phyloP scores from a whole-genome alignment of 1,140 invertebrate species.

The Diorhabda carinulata region DNA sequence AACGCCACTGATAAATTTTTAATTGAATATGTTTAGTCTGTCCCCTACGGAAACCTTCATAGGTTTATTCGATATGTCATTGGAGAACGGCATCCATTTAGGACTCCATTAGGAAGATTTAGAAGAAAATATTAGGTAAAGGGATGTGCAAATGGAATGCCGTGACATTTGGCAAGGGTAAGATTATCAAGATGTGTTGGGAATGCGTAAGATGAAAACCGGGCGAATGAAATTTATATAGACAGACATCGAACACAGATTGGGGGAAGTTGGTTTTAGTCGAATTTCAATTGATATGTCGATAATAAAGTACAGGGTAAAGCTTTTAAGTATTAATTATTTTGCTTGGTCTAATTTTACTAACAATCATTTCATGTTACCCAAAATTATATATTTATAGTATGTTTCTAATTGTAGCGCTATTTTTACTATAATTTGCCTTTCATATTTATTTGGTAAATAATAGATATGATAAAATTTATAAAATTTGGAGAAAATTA shows the following conservation, averaged over 20 bases:
- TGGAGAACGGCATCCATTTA: background rate
- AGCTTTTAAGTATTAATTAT: no score
- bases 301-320: no score
- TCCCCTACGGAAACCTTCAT: background rate
- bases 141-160: background rate
- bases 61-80: background rate
- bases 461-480: no score
- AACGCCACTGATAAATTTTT: background rate
- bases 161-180: background rate
- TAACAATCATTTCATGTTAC: no score
- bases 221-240: slow-evolving; percentile 3
- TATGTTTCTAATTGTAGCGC: no score
- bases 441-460: no score
- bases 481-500: no score
- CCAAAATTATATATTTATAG: no score
- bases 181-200: slow-evolving; percentile 2
- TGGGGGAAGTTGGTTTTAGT: background rate
- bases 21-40: background rate
- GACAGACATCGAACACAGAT: background rate
- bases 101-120: slow-evolving; percentile 2
- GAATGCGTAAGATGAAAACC: background rate
- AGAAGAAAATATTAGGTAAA: slow-evolving; percentile 3
- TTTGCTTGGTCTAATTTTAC: no score
- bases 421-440: no score
- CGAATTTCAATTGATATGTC: background rate